Conservation (phyloP, 2,888 invertebrate genomes). For the Dione juno region DNA sequence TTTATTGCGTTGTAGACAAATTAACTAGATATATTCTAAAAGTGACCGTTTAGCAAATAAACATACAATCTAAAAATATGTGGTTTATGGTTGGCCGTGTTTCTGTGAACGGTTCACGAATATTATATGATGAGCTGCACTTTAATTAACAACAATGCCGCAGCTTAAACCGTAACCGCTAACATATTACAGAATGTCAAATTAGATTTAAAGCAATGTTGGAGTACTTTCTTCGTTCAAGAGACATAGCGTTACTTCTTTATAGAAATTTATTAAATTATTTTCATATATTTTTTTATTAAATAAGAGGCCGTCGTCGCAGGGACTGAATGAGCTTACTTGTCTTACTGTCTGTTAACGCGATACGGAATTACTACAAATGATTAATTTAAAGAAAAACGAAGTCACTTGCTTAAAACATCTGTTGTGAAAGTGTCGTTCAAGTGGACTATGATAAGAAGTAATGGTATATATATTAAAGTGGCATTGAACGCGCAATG, state of each 20-base stretch:
- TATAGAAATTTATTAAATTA: too few species aligned
- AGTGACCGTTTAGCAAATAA: not conserved
- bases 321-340: too few species aligned
- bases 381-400: too few species aligned
- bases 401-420: too few species aligned
- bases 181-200: conserved; percentile 38
- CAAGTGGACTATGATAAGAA: not conserved
- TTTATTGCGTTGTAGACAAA: too few species aligned
- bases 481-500: conserved; percentile 20
- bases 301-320: too few species aligned
- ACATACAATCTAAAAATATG: not conserved
- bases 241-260: too few species aligned
- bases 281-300: too few species aligned
- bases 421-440: too few species aligned
- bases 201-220: conserved; percentile 11
- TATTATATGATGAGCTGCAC: conserved; percentile 21
- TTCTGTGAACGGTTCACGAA: conserved; percentile 14
- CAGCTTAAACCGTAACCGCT: conserved; percentile 25
- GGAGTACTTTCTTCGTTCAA: not conserved
- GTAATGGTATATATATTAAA: not conserved
- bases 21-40: too few species aligned
- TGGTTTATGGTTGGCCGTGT: not conserved
- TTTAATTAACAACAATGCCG: conserved; percentile 29
- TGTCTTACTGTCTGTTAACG: too few species aligned
- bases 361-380: too few species aligned